These are phyloP conservation scores for Arenaria interpres DNA, from an alignment of 2,113 vertebrate genomes.

Conservation along the genomic window DNA sequence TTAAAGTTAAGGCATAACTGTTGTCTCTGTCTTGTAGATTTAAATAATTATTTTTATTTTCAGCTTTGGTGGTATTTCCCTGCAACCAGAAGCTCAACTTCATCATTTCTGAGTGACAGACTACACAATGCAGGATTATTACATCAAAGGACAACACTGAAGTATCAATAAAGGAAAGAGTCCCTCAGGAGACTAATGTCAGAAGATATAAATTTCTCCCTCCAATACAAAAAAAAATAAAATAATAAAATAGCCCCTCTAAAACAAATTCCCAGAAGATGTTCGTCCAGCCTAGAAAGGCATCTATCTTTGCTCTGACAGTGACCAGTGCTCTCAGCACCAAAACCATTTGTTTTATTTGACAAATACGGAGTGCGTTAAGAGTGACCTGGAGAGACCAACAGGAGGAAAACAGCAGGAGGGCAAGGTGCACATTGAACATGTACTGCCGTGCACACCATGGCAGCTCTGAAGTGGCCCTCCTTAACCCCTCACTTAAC, in stretches of 20 bases:
- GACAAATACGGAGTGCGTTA: not conserved
- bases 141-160: conserved; percentile 13
- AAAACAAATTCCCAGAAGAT: conserved; percentile 18
- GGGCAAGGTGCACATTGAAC: too few relatives aligned
- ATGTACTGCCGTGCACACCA: accelerated
- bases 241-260: not conserved
- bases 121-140: conserved; percentile 29
- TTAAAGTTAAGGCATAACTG: not conserved
- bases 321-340: not conserved
- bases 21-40: not conserved
- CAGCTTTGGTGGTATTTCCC: not conserved
- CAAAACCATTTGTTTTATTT: not conserved
- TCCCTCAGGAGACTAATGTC: conserved; percentile 18
- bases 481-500: not conserved
- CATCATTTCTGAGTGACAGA: conserved; percentile 28
- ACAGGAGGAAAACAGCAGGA: not conserved
- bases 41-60: conserved; percentile 5
- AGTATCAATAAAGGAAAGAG: conserved; percentile 37
- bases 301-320: not conserved
- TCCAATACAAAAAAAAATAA: not conserved
- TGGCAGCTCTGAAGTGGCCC: not conserved
- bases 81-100: not conserved
- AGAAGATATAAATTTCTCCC: conserved; percentile 37
- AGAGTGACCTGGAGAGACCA: not conserved
- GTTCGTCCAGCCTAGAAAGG: not conserved